Percentiles rank a stretch among this genome's conserved stretches.
Conservation (phyloP, 1,140 invertebrate genomes). For the Magallana ariakensis region DNA sequence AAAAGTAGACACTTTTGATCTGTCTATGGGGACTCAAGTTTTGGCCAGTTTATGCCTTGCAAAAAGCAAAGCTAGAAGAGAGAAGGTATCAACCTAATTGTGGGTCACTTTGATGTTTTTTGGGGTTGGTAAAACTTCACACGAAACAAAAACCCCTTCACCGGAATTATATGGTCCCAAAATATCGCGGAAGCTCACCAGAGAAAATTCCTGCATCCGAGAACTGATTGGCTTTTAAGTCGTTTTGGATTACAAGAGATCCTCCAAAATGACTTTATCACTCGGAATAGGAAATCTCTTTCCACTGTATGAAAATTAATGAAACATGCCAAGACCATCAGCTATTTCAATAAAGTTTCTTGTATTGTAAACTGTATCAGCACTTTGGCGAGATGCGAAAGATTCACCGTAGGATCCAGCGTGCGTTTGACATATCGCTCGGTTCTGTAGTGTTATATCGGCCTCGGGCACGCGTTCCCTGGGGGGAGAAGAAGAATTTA, state of each 20-base stretch:
- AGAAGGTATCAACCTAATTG: background rate
- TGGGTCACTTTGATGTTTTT: conserved; percentile 46
- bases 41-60: background rate
- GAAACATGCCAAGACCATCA: conserved; percentile 54
- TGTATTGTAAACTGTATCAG: conserved; percentile 49
- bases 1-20: background rate
- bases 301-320: conserved; percentile 46
- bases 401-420: conserved; percentile 41
- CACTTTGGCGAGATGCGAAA: conserved; percentile 40
- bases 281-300: background rate
- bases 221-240: conserved; percentile 43
- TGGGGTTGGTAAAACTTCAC: background rate
- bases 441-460: conserved; percentile 37
- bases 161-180: conserved; percentile 6
- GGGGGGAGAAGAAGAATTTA: conserved; percentile 14
- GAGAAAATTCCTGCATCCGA: background rate
- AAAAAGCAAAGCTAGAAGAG: conserved; percentile 12
- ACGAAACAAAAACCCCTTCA: conserved; percentile 24
- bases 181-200: background rate
- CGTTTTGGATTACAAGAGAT: conserved; percentile 40
- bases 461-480: conserved; percentile 41
- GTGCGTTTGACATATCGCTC: conserved; percentile 51
- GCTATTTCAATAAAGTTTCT: conserved; percentile 48
- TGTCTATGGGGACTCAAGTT: background rate
- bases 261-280: conserved; percentile 31